Conservation (phyloP, 2,888 invertebrate genomes). For the Pasiphila rectangulata region DNA sequence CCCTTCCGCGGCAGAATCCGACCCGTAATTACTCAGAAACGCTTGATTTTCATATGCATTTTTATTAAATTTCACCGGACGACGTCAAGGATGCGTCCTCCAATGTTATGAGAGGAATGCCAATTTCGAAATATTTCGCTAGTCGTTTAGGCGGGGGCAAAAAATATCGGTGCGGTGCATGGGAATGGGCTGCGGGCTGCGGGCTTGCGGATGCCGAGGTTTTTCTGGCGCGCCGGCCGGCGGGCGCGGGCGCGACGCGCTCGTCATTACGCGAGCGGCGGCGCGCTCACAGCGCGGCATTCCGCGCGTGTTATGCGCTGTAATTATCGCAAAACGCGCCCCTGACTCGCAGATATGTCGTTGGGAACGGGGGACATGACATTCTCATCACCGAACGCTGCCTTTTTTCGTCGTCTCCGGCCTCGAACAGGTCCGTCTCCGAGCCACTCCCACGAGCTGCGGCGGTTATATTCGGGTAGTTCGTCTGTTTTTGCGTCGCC, state of each 20-base stretch:
- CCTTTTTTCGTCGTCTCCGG: conserved; percentile 62
- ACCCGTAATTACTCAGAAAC: conserved; percentile 63
- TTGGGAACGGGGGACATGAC: conserved; percentile 78
- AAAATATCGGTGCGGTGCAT: conserved; percentile 53
- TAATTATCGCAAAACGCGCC: conserved; percentile 78
- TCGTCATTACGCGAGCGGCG: conserved; percentile 77
- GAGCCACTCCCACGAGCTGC: conserved; percentile 70
- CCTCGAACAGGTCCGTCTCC: conserved; percentile 54
- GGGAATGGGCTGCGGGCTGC: conserved; percentile 67
- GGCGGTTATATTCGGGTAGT: conserved; percentile 58
- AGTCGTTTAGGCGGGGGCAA: conserved; percentile 64
- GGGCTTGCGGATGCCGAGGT: conserved; percentile 1
- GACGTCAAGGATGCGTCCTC: conserved; percentile 71
- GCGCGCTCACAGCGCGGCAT: too few species aligned
- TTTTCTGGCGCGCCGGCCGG: conserved; percentile 33
- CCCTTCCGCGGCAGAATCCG: conserved; percentile 65
- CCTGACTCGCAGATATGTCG: conserved; percentile 79
- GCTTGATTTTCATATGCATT: conserved; percentile 63
- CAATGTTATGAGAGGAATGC: conserved; percentile 75
- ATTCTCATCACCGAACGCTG: conserved; percentile 78
- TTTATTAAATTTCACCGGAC: conserved; percentile 61
- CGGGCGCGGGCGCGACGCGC: conserved; percentile 62
- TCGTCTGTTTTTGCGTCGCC: conserved; percentile 65
- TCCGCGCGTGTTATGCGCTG: conserved; percentile 75
- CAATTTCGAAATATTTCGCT: conserved; percentile 77